A percentile compares a stretch with the other conserved stretches of the same genome.
Conservation (phyloP, 2,113 vertebrate species). For the Desmodus rotundus region DNA sequence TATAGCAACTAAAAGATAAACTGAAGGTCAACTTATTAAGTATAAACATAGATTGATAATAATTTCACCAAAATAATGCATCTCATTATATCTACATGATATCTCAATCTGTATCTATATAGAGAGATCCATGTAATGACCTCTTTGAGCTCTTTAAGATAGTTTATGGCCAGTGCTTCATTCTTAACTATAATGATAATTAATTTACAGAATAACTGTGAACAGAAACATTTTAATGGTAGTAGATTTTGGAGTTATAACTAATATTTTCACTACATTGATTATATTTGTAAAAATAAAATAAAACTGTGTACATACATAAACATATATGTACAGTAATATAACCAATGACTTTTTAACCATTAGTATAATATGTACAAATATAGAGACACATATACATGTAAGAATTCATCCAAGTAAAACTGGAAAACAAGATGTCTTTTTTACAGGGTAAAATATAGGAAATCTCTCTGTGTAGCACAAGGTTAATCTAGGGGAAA, state of each 20-base stretch:
- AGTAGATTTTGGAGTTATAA: not conserved
- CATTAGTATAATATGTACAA: not conserved
- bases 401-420: not conserved
- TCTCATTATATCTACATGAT: not conserved
- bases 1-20: constrained; percentile 19
- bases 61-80: constrained; percentile 7
- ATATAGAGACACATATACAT: not conserved
- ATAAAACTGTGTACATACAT: not conserved
- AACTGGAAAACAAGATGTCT: not conserved
- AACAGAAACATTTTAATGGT: not conserved
- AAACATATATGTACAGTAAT: not conserved
- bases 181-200: not conserved
- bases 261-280: not conserved
- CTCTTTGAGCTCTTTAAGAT: not conserved
- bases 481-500: not conserved
- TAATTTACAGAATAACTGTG: not conserved
- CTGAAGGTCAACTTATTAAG: not conserved
- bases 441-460: not conserved
- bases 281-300: not conserved
- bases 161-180: not conserved
- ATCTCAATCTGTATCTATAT: not conserved
- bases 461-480: not conserved
- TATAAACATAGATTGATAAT: not conserved
- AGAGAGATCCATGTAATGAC: not conserved
- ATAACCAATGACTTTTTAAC: not conserved